phyloP scores from a whole-genome alignment of 2,797 vertebrate species.

The Sebastes taczanowskii region DNA sequence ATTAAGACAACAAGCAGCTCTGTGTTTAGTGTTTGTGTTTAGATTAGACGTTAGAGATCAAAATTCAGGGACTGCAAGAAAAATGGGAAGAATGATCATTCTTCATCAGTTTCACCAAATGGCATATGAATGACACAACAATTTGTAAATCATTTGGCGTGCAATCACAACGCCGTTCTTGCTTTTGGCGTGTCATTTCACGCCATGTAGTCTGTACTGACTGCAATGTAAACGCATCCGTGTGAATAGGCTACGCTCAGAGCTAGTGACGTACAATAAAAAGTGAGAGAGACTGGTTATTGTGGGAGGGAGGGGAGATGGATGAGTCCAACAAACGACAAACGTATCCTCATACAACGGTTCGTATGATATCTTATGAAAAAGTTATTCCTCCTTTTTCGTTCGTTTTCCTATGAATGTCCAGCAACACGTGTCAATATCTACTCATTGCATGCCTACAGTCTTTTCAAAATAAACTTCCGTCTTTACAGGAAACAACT shows the following conservation, averaged over 20 bases:
- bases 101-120: neutral
- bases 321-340: too few relatives aligned
- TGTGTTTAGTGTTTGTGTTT: neutral
- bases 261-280: too few relatives aligned
- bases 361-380: too few relatives aligned
- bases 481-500: neutral
- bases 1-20: neutral
- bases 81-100: neutral
- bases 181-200: neutral
- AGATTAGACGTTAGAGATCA: neutral
- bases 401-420: neutral
- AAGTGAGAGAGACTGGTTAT: too few relatives aligned
- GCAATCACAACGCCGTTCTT: neutral
- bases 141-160: neutral
- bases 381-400: neutral
- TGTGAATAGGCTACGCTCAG: neutral
- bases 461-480: neutral
- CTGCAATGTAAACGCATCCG: neutral
- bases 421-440: neutral
- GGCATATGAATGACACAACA: neutral
- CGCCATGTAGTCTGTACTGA: neutral
- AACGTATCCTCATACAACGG: too few relatives aligned
- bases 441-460: neutral
- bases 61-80: neutral
- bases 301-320: too few relatives aligned